Conservation (phyloP, 2,888 invertebrate species). For the Hydrotaea diabolus region DNA sequence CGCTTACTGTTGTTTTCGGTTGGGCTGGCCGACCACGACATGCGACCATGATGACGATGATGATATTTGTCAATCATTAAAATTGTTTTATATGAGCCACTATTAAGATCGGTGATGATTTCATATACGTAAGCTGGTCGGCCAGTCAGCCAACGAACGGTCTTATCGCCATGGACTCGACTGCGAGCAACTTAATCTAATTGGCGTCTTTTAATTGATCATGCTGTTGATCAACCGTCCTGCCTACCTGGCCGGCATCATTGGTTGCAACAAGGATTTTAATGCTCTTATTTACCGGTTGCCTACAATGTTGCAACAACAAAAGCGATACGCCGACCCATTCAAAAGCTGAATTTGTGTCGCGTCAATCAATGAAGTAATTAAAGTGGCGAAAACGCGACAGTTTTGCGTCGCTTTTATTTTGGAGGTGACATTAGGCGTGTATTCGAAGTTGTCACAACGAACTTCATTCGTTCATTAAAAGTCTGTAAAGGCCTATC, state of each 20-base stretch:
- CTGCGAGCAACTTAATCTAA: conserved; percentile 51
- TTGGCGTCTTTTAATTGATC: conserved; percentile 53
- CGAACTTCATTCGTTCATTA: not conserved
- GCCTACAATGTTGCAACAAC: conserved; percentile 41
- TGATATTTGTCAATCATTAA: conserved; percentile 56
- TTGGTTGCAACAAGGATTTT: conserved; percentile 32
- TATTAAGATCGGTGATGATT: conserved; percentile 50
- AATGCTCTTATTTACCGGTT: conserved; percentile 27
- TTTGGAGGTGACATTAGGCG: too few species aligned
- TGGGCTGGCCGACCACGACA: not conserved
- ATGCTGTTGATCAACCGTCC: not conserved
- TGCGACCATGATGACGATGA: conserved; percentile 18
- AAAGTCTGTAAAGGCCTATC: too few species aligned
- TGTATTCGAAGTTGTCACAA: not conserved
- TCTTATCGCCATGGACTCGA: not conserved
- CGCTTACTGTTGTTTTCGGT: not conserved
- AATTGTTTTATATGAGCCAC: conserved; percentile 51
- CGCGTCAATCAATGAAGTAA: conserved; percentile 6
- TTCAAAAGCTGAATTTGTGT: not conserved
- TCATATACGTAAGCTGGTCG: not conserved
- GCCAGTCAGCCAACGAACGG: not conserved
- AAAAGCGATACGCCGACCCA: not conserved
- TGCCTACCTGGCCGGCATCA: not conserved
- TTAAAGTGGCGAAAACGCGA: not conserved
- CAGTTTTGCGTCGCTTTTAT: not conserved